phyloP scores from a whole-genome alignment of 35 echinoderm and acorn worm species.

The Strongylocentrotus purpuratus region DNA sequence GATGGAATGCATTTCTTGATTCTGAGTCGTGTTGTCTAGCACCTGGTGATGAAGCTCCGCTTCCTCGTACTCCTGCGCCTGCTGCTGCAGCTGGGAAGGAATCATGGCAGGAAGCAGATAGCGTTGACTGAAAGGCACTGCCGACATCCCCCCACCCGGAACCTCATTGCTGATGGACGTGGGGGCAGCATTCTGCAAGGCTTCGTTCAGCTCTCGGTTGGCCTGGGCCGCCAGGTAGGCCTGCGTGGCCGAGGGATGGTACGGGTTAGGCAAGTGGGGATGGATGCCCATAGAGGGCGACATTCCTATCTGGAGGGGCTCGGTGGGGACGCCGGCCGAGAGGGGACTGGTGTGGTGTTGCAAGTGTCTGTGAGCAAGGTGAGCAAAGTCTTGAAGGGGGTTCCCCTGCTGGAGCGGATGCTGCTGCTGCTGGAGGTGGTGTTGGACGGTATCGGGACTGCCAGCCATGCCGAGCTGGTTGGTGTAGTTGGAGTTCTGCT shows the following conservation, averaged over 20 bases:
- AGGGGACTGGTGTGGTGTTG: background rate
- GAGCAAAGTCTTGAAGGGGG: constrained; percentile 19
- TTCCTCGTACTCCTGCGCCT: constrained; percentile 70
- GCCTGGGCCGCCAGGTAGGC: constrained; percentile 22
- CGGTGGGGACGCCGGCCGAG: background rate
- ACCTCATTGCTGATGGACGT: constrained; percentile 15
- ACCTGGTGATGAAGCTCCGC: constrained; percentile 65
- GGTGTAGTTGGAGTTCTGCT: constrained; percentile 44
- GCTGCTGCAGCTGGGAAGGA: constrained; percentile 37
- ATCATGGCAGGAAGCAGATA: constrained; percentile 61
- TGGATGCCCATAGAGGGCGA: constrained; percentile 18
- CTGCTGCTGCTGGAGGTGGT: constrained; percentile 54
- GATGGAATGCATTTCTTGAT: constrained; percentile 46
- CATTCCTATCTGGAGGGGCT: background rate
- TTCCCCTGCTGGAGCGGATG: constrained; percentile 49
- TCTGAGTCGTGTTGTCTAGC: constrained; percentile 66
- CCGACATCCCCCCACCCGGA: constrained; percentile 24
- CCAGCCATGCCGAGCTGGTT: constrained; percentile 31
- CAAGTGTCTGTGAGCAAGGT: constrained; percentile 35
- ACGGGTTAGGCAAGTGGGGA: background rate
- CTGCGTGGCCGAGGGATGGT: background rate
- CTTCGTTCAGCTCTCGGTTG: constrained; percentile 43
- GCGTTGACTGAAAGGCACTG: constrained; percentile 49
- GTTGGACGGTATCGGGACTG: constrained; percentile 43
- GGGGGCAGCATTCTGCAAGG: background rate